Base-by-base conservation (phyloP, 2,888 invertebrate genomes). In the Platycheirus albimanus region DNA sequence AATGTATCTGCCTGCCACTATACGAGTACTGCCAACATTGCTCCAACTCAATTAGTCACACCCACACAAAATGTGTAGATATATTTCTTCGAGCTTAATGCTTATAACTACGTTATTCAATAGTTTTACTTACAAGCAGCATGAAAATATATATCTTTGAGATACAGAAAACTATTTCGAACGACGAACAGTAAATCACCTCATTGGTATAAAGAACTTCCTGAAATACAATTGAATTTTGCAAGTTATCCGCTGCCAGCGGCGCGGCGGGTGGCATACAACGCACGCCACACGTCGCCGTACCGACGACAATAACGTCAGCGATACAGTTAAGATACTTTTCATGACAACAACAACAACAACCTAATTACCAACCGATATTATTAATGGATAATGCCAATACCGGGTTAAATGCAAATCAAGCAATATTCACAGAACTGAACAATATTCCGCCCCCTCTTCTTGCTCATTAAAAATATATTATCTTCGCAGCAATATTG, bases 31-130 rank as follows among this genome's bases (percentile, higher is more conserved):
- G 70, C 70, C 76, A 80, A 43, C 54, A 77, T 33, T 45, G 77
- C 61, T 67, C 17, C 71, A 66, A 67, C 77, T 81, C 77, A 81
- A 83, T 78, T 78, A 78, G 72, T 72, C 83, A 58, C 83, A 78
- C 83, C 83, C 83, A 78, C 83, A 69, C 54, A 30, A 24, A 41
- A 38, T 61, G 72, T 33, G 5, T 33, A 24, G 3, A 4, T 24
- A 4, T 15, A 47, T 54, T 71, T 71, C 13, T 43, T 24, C 24
- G 38, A 67, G 61, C n/a, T n/a, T n/a, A n/a, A n/a, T 67, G 71
- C 56, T 58, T 71, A 67, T 77, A 83, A 64, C 61, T 74, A 64
- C 24, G 58, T 67, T 61, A 45, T 61, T 24, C 61, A 43, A 51
- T 7, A n/a, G 5, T 28, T 28, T 58, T 17, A 20, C n/a, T 20